Base-by-base conservation (phyloP, 2,888 invertebrate species). In the Agriopis leucophaearia region DNA sequence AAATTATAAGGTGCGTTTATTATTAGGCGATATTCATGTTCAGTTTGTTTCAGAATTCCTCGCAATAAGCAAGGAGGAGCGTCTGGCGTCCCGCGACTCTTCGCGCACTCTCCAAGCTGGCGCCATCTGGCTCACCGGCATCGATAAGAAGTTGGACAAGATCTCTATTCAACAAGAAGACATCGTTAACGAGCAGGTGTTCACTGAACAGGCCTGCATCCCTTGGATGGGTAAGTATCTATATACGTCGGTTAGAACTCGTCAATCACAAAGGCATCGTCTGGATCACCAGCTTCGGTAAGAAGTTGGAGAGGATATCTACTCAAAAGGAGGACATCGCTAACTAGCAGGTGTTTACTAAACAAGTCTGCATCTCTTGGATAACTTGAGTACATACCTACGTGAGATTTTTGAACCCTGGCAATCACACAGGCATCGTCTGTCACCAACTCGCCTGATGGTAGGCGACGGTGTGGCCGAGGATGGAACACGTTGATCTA, bases 221-320 rank as follows among this genome's bases (percentile, higher is more conserved):
- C 78, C 84, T 44, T 83, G 85, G 82, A 91, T 91, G 91, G 91
- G 91, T 91, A 70, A 81, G 81, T 54, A 27, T 5, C 27, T 27
- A 27, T 27, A 1, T 27, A 27, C 3, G 3, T 27, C 18, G 18
- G 1, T 27, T 27, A 27, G 18, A 27, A 27, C 18, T 3, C 18
- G 18, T 27, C 18, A 27, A 27, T 27, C 18, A 27, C 18, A 3
- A 1, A 2, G 18, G n/a, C 44, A 7, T n/a, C 44, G n/a, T n/a
- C 44, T 44, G 44, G n/a, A n/a, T n/a, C 4, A 44, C 44, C 18
- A 27, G 18, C 3, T 1, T 1, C n/a, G n/a, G n/a, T n/a, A n/a
- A n/a, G n/a, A n/a, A n/a, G n/a, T n/a, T n/a, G n/a, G n/a, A n/a
- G n/a, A n/a, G n/a, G 44, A 1, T 7, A 2, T 38, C 38, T 8